A percentile compares a stretch with the other conserved stretches of the same genome.
Conservation (phyloP, 2,113 vertebrate genomes). For the Centropus bengalensis region DNA sequence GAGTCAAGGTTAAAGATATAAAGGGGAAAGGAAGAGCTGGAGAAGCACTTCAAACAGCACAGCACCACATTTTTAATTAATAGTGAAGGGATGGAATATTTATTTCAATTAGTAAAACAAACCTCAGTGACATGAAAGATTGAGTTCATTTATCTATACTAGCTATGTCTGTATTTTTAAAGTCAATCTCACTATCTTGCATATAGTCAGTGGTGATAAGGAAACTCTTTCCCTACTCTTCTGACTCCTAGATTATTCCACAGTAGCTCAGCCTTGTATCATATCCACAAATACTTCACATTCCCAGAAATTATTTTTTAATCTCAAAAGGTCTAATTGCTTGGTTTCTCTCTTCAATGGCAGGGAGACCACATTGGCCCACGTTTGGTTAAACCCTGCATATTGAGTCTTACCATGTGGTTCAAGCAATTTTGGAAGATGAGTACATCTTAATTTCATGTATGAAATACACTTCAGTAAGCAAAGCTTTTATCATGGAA, state of each 20-base stretch:
- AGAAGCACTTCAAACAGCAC: neutral
- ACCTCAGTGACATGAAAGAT: neutral
- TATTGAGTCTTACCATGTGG: neutral
- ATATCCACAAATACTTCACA: neutral
- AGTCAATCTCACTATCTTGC: neutral
- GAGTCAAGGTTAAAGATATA: neutral
- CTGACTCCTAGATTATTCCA: neutral
- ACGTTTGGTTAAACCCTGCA: neutral
- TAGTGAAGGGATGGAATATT: neutral
- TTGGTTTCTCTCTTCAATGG: neutral
- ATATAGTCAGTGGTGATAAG: neutral
- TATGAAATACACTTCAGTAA: neutral
- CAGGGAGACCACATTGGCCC: neutral
- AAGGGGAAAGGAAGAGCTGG: neutral
- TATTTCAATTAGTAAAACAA: neutral
- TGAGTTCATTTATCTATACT: neutral
- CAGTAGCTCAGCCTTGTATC: neutral
- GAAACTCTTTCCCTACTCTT: neutral
- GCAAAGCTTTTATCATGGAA: neutral
- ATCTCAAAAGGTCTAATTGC: slow-evolving; percentile 4
- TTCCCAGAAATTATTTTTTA: neutral
- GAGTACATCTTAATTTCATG: neutral
- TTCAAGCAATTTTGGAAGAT: neutral
- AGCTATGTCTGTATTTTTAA: neutral
- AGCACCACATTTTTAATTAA: neutral